phyloP scores from a whole-genome alignment of 2,113 vertebrate genomes.

The Pseudorasbora parva region DNA sequence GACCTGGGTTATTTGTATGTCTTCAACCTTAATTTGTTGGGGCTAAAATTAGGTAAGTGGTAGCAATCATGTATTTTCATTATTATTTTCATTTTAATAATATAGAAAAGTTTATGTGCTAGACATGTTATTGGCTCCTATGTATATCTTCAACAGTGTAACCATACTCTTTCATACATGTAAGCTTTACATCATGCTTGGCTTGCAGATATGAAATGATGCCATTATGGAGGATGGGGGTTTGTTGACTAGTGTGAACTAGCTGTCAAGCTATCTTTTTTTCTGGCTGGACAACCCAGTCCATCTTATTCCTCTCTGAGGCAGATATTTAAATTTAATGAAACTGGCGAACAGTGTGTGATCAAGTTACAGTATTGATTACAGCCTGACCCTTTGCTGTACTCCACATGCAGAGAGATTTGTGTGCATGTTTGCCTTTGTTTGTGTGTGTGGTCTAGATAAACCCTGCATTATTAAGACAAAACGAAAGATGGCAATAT shows the following conservation, averaged over 20 bases:
- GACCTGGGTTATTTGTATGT: neutral
- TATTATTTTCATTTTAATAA: neutral
- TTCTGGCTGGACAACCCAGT: slow-evolving; percentile 41
- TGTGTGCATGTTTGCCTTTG: slow-evolving; percentile 4
- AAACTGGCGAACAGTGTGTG: slow-evolving; percentile 74
- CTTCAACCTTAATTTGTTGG: neutral
- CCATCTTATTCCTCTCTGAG: slow-evolving; percentile 62
- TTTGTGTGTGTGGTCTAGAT: neutral
- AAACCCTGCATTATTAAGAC: no score
- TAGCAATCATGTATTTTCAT: neutral
- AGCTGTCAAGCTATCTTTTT: neutral
- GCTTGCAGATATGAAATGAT: neutral
- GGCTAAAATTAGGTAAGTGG: slow-evolving; percentile 57
- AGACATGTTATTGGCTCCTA: neutral
- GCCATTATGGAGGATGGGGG: neutral
- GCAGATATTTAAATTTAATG: slow-evolving; percentile 83
- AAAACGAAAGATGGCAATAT: no score
- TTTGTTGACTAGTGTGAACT: slow-evolving; percentile 3
- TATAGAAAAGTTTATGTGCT: neutral
- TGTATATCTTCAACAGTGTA: neutral
- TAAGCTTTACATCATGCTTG: slow-evolving; percentile 1
- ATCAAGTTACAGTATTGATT: slow-evolving; percentile 82
- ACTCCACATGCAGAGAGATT: slow-evolving; percentile 43
- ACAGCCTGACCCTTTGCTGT: slow-evolving; percentile 72
- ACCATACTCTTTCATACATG: neutral